Conservation (phyloP, 2,888 invertebrate genomes). For the Exocentrus adspersus region DNA sequence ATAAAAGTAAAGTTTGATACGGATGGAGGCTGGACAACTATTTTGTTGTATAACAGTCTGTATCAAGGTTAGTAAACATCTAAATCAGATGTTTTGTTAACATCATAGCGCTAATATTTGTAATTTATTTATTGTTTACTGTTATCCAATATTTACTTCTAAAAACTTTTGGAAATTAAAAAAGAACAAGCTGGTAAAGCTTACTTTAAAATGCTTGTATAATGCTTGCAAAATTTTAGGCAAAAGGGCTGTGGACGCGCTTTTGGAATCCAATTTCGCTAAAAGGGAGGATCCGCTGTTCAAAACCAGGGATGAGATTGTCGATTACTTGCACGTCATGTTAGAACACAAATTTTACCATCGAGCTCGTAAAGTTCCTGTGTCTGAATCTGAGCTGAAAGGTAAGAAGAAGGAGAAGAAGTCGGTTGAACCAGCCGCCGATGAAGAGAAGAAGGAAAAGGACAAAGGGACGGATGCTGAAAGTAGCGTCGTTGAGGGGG, state of each 20-base stretch:
- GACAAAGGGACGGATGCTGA: conserved; percentile 65
- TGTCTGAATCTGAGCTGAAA: conserved; percentile 75
- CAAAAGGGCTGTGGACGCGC: conserved; percentile 89
- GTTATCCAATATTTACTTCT: too few relatives aligned
- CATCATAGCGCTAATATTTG: background rate
- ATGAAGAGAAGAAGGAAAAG: conserved; percentile 64
- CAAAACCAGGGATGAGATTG: conserved; percentile 81
- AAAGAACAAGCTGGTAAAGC: background rate
- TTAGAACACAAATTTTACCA: conserved; percentile 94
- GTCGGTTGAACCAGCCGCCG: conserved; percentile 51
- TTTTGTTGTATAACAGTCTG: too few relatives aligned
- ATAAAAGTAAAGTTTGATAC: too few relatives aligned
- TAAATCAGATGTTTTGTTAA: background rate
- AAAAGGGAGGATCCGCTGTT: conserved; percentile 81
- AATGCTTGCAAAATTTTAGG: too few relatives aligned
- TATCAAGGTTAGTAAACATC: background rate
- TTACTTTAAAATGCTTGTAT: too few relatives aligned
- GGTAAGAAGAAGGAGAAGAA: conserved; percentile 70
- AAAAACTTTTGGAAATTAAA: too few relatives aligned
- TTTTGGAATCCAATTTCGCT: conserved; percentile 92
- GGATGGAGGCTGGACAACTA: too few relatives aligned
- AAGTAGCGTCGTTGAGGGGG: conserved; percentile 67
- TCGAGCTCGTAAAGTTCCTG: conserved; percentile 88
- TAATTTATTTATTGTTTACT: background rate
- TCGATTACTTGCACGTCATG: conserved; percentile 85